Percentiles rank a stretch among this genome's conserved stretches.
Evolutionary conservation across 2,797 vertebrate genomes (phyloP).

Genomic region (Mus caroli): DNA sequence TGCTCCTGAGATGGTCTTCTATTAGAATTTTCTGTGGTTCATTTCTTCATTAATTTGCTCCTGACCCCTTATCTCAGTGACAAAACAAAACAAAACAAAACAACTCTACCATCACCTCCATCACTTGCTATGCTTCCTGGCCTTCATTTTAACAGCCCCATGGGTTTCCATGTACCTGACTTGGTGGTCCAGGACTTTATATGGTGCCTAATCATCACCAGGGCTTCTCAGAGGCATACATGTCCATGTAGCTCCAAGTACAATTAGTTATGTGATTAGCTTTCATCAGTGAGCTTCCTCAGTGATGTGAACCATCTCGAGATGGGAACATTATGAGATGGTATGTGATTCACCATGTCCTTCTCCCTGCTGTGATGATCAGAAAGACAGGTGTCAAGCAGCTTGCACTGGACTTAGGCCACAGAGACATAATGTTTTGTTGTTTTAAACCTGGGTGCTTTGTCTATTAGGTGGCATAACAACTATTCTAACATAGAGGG

Average conservation of each 20-base stretch:
- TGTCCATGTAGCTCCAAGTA: neutral
- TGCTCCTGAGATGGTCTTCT: neutral
- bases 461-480: neutral
- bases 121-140: neutral
- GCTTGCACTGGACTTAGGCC: neutral
- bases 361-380: neutral
- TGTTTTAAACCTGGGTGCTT: neutral
- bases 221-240: neutral
- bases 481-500: neutral
- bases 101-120: neutral
- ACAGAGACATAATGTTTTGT: neutral
- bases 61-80: neutral
- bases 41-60: neutral
- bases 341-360: neutral
- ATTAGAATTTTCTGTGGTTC: neutral
- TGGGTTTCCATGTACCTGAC: neutral
- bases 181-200: neutral
- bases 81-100: neutral
- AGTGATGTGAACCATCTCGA: neutral
- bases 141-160: conserved; percentile 33
- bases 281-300: conserved; percentile 11
- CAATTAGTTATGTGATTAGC: neutral
- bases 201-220: neutral
- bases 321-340: neutral
- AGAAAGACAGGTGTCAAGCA: neutral